Percentiles rank a stretch among this genome's conserved stretches.
Evolutionary conservation across 2,113 vertebrate species (phyloP).

Genomic region (Ciconia stormi): DNA sequence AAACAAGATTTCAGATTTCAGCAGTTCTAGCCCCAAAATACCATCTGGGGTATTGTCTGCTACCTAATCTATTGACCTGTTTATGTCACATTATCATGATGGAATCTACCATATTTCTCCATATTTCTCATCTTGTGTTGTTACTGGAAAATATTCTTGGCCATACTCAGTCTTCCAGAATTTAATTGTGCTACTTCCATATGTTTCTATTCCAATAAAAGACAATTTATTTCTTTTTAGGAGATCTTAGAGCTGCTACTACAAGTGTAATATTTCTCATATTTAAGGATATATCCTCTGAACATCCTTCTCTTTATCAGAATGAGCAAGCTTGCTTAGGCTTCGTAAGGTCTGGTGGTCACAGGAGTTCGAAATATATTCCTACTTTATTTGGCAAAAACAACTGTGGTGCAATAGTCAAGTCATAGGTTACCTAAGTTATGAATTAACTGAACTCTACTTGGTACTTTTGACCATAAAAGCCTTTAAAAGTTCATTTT

Average conservation of each 20-base stretch:
- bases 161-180: background rate
- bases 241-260: background rate
- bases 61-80: background rate
- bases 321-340: background rate
- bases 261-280: background rate
- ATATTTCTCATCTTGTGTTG: background rate
- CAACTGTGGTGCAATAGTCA: constrained; percentile 55
- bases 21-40: background rate
- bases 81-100: background rate
- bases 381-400: constrained; percentile 69
- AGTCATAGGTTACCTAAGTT: background rate
- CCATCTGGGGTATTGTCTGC: background rate
- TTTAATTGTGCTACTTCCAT: background rate
- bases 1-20: background rate
- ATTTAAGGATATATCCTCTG: background rate
- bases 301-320: background rate
- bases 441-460: background rate
- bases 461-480: background rate
- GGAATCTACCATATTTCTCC: background rate
- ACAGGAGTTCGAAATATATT: background rate
- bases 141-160: background rate
- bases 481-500: background rate
- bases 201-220: background rate
- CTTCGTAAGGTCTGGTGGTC: background rate
- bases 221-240: background rate